A percentile compares a stretch with the other conserved stretches of the same genome.
These are phyloP conservation scores for Smittia sp. DNA, from an alignment of 2,888 invertebrate genomes.

Conservation along the genomic window DNA sequence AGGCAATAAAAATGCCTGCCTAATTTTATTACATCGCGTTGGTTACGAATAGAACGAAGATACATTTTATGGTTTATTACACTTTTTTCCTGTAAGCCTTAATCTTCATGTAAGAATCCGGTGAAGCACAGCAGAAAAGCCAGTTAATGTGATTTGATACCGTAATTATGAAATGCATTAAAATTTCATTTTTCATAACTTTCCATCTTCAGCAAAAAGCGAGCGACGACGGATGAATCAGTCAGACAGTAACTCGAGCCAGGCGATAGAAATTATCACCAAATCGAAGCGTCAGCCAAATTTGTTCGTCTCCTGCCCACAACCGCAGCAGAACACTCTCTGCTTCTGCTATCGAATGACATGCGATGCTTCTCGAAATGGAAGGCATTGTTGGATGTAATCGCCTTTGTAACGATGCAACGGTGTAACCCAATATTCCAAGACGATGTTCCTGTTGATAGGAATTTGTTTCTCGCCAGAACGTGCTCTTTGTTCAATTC, in stretches of 20 bases:
- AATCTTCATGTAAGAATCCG: conserved; percentile 36
- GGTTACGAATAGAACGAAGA: conserved; percentile 28
- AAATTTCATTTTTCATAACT: conserved; percentile 25
- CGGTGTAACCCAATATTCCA: conserved; percentile 30
- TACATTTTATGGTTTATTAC: conserved; percentile 40
- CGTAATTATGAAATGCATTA: conserved; percentile 29
- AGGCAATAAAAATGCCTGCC: conserved; percentile 38
- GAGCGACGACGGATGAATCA: not conserved
- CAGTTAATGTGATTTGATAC: conserved; percentile 11
- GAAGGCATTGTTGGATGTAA: not conserved
- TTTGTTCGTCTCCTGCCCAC: not conserved
- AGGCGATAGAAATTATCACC: not conserved
- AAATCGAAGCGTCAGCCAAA: not conserved
- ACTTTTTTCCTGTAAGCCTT: conserved; percentile 30
- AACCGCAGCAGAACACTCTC: not conserved
- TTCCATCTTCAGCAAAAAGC: not conserved
- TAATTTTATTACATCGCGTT: conserved; percentile 29
- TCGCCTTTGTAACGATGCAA: conserved; percentile 24
- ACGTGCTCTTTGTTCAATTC: conserved; percentile 18
- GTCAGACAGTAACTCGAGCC: not conserved
- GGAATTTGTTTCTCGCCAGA: conserved; percentile 20
- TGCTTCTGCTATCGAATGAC: conserved; percentile 14
- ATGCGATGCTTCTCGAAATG: conserved; percentile 22
- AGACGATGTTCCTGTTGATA: not conserved
- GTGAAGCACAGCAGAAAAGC: not conserved